Evolutionary conservation across 2,888 invertebrate genomes (phyloP).

Genomic region (Hirtodrosophila duncani): DNA sequence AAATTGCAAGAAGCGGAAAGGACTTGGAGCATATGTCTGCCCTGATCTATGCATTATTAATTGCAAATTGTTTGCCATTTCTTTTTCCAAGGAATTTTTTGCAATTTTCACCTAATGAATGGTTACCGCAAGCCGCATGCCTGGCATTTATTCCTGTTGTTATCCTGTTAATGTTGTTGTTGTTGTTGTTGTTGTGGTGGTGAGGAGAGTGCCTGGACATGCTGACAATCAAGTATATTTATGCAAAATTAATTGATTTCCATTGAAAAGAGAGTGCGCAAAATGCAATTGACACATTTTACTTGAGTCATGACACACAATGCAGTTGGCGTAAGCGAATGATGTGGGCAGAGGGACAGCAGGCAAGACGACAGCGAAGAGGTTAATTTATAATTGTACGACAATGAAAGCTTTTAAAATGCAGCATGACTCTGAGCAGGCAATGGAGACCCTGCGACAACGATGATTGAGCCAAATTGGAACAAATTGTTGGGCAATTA

Average conservation of each 20-base stretch:
- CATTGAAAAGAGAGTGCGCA: slow-evolving; percentile 42
- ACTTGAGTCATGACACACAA: slow-evolving; percentile 6
- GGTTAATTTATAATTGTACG: too few species aligned
- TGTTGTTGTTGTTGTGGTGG: too few species aligned
- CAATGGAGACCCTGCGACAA: too few species aligned
- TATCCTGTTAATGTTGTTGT: too few species aligned
- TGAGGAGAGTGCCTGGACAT: slow-evolving; percentile 4
- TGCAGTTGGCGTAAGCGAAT: too few species aligned
- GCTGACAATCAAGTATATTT: slow-evolving; percentile 36
- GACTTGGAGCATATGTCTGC: slow-evolving; percentile 14
- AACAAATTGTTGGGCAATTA: too few species aligned
- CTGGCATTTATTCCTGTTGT: too few species aligned
- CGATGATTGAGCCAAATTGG: too few species aligned
- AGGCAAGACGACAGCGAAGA: too few species aligned
- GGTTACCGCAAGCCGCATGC: slow-evolving; percentile 6
- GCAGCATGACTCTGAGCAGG: too few species aligned
- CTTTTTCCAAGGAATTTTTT: slow-evolving; percentile 42
- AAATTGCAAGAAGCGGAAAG: neutral
- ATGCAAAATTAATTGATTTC: slow-evolving; percentile 68
- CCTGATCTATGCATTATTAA: slow-evolving; percentile 55
- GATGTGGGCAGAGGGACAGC: too few species aligned
- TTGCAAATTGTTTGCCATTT: slow-evolving; percentile 53
- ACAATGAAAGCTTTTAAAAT: too few species aligned
- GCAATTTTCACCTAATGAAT: slow-evolving; percentile 48
- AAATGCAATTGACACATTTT: slow-evolving; percentile 48